Evolutionary conservation across 2,797 vertebrate genomes (phyloP), one percentile per base, ranked within the genome.

Genomic region (Gobionotothen gibberifrons): DNA sequence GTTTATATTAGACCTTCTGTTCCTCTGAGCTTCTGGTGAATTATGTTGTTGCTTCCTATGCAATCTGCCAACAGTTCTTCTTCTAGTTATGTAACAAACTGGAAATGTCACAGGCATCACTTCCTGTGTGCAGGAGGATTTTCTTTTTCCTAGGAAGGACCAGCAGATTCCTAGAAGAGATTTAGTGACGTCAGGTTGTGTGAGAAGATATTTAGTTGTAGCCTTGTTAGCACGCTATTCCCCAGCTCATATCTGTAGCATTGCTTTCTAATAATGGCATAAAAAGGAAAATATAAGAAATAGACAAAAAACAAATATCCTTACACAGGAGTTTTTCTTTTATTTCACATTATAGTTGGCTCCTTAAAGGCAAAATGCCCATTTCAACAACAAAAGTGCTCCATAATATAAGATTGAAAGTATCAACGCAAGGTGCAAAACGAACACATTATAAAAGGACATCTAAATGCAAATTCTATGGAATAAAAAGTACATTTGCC

Each of bases 111-210:
- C 17, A 2, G 29, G 0, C 56, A 4, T 60, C 48, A 29, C 5
- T 65, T 36, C 19, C 2, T 32, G 0, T 36, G 36, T n/a, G 7
- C 15, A 22, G 36, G 36, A 63, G 21, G 2, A 26, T 42, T 58
- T 3, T 21, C 2, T 40, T 69, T 69, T 36, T 77, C 32, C 1
- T 1, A 6, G 21, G 29, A 58, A 77, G 70, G 16, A 61, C 12
- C n/a, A 19, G 0, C 5, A 26, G 53, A 64, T 57, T 15, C 0
- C 12, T 14, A 46, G 11, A 11, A 48, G 15, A 58, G 5, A 1
- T 56, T 32, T 4, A 10, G 54, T 51, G 3, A 43, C 6, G 21
- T 36, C 32, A 36, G 32, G 1, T 9, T 36, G 32, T 36, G 26
- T 26, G 26, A 26, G 4, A 26, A 26, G 3, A 26, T 26, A 26